Evolutionary conservation across 2,797 vertebrate genomes (phyloP).

Genomic region (Cossypha dichroa): DNA sequence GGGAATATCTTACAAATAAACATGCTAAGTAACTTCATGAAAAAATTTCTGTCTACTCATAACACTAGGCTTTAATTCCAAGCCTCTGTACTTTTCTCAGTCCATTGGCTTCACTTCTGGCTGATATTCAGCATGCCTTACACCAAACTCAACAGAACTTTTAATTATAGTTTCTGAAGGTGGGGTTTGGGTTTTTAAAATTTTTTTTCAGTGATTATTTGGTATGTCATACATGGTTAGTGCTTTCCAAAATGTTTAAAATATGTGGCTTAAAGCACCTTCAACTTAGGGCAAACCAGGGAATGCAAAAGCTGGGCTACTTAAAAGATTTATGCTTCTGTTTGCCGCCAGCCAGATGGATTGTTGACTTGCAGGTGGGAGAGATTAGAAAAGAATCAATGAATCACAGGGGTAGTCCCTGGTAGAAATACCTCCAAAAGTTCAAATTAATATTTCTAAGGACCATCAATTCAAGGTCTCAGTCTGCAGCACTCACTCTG

Average conservation of each 20-base stretch:
- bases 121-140: not conserved
- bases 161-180: not conserved
- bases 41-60: not conserved
- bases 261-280: not conserved
- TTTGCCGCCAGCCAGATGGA: not conserved
- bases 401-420: not conserved
- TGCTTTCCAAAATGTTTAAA: constrained; percentile 6
- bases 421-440: not conserved
- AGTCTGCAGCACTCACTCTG: not conserved
- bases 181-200: not conserved
- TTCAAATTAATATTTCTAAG: not conserved
- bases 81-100: not conserved
- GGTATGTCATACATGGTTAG: not conserved
- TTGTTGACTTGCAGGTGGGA: constrained; percentile 23
- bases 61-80: not conserved
- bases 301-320: not conserved
- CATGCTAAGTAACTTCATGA: not conserved
- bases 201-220: not conserved
- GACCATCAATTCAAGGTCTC: not conserved
- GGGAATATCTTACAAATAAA: not conserved
- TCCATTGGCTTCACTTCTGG: not conserved
- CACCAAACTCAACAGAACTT: not conserved
- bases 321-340: not conserved
- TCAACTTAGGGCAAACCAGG: not conserved
- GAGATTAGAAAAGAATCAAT: constrained; percentile 9